Base-by-base conservation (phyloP, 2,113 vertebrate species). In the Corvus moneduloides region DNA sequence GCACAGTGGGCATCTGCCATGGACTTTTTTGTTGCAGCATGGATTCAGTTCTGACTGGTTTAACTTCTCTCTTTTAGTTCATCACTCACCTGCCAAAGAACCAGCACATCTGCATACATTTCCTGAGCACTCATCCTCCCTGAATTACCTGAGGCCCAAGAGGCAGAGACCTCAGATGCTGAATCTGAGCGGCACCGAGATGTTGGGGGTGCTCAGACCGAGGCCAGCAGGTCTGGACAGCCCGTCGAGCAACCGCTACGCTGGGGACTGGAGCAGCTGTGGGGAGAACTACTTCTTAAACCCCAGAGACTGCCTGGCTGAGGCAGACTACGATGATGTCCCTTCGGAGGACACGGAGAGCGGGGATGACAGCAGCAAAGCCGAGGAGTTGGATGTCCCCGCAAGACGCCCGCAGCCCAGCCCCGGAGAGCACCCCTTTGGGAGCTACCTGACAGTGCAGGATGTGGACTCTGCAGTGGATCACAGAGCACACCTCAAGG, bases 221-320 rank as follows among this genome's bases (percentile, higher is more conserved):
- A 97, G 98, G 73, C 98, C 98, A 3, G 98, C 98, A 4, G 98
- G 98, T 6, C 93, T 99, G 28, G 99, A 99, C 97, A 99, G 99
- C 93, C 99, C 99, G 0, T 98, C 97, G 4, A 99, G 99, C 97
- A 99, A 99, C 97, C 99, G 99, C 81, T 99, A 99, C 1, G 99
- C 99, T 4, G 99, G 99, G 32, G 99, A 99, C 98, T 99, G 99
- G 99, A 99, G 99, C 69, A 75, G 98, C 59, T 99, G 99, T 33
- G 98, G 98, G 35, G 99, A 99, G 64, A 98, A 91, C 83, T 99
- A 99, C 96, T 98, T 99, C 87, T 73, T 98, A 5, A 97, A 49
- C 44, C 90, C 96, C 3, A 97, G 94, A 52, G 98, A 97, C 59
- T 91, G 90, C 84, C 87, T 97, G 84, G 98, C 95, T 5, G 98